Conservation (phyloP, 2,888 invertebrate species). For the Plagiodera versicolora region DNA sequence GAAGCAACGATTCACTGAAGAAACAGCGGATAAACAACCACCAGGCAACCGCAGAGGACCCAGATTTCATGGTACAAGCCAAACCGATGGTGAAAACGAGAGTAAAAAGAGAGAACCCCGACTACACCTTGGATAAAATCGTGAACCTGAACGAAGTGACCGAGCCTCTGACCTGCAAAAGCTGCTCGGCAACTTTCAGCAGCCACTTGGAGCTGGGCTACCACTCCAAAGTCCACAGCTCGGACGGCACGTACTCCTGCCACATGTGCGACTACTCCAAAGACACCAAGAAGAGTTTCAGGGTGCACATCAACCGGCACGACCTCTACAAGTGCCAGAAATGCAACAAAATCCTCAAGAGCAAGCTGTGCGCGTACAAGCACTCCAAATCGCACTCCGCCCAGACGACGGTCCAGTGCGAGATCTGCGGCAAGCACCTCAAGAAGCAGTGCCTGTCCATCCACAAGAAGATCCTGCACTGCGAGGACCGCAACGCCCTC, state of each 20-base stretch:
- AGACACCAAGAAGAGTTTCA: slow-evolving; percentile 25
- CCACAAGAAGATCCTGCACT: slow-evolving; percentile 24
- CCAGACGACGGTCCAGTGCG: slow-evolving; percentile 56
- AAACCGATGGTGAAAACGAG: not conserved
- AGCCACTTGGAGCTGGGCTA: slow-evolving; percentile 46
- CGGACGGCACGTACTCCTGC: slow-evolving; percentile 45
- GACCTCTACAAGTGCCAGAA: slow-evolving; percentile 40
- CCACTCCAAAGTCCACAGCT: slow-evolving; percentile 45
- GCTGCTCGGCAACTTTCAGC: slow-evolving; percentile 59
- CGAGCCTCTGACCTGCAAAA: slow-evolving; percentile 56
- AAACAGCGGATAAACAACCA: not conserved
- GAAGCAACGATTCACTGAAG: not conserved
- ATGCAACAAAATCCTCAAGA: slow-evolving; percentile 40
- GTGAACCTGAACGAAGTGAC: slow-evolving; percentile 26
- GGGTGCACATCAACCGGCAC: slow-evolving; percentile 44
- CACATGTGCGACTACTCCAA: slow-evolving; percentile 47
- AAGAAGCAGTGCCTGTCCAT: slow-evolving; percentile 39
- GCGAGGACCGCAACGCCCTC: slow-evolving; percentile 14
- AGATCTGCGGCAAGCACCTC: slow-evolving; percentile 54
- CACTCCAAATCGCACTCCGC: slow-evolving; percentile 41
- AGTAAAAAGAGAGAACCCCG: not conserved
- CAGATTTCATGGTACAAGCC: not conserved
- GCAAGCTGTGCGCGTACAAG: slow-evolving; percentile 57
- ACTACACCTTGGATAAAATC: slow-evolving; percentile 21
- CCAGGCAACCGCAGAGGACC: not conserved